phyloP scores from a whole-genome alignment of 2,797 vertebrate species.

The Acipenser transmontanus region DNA sequence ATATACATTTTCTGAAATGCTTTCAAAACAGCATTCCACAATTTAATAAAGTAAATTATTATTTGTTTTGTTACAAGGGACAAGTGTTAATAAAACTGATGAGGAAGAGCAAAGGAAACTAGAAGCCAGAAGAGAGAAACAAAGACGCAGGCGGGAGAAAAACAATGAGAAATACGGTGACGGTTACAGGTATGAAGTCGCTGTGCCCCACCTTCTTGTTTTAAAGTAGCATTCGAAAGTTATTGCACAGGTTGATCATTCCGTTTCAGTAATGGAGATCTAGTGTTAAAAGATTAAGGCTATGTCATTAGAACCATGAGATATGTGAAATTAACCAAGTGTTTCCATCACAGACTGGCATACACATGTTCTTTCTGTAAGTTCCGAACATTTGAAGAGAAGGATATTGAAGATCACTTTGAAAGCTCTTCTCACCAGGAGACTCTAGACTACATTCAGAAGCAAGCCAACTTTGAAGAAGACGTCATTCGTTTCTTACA shows the following conservation, averaged over 20 bases:
- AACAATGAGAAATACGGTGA: constrained; percentile 77
- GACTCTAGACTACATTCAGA: constrained; percentile 75
- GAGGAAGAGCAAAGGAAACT: constrained; percentile 68
- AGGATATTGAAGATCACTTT: constrained; percentile 25
- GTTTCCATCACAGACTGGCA: constrained; percentile 48
- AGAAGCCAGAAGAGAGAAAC: constrained; percentile 70
- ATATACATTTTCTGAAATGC: no score
- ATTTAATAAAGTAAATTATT: no score
- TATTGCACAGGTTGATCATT: neutral
- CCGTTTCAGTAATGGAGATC: constrained; percentile 20
- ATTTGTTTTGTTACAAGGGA: no score
- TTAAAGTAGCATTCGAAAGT: no score
- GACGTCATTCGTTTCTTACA: constrained; percentile 74
- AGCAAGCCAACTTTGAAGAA: constrained; percentile 78
- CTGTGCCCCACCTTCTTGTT: neutral
- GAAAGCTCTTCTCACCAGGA: constrained; percentile 68
- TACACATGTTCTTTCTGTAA: constrained; percentile 81
- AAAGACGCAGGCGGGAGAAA: constrained; percentile 74
- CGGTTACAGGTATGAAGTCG: constrained; percentile 60
- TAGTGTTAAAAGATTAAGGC: neutral
- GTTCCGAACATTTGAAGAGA: constrained; percentile 74
- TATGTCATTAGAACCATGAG: neutral
- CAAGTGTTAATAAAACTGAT: constrained; percentile 25
- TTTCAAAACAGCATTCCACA: no score
- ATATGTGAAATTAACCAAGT: neutral